Conservation (phyloP, 2,888 invertebrate genomes). For the Capitulum mitella region DNA sequence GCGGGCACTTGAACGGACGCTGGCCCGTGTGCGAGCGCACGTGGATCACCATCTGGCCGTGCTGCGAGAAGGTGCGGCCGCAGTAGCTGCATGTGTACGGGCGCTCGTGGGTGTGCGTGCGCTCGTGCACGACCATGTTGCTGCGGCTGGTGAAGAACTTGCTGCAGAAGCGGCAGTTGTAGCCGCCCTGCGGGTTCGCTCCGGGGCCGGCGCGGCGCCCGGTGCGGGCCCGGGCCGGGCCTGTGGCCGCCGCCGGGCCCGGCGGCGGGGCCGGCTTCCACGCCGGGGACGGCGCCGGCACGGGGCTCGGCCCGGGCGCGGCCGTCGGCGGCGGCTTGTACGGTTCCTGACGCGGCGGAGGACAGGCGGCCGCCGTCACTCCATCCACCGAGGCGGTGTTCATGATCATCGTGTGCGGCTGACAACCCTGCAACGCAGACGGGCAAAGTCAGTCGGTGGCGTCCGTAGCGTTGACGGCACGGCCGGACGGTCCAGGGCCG, state of each 20-base stretch:
- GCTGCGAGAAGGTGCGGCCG: conserved; percentile 35
- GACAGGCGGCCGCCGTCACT: too few species aligned
- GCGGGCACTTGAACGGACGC: conserved; percentile 33
- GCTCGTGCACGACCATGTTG: conserved; percentile 35
- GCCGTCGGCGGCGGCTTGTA: too few species aligned
- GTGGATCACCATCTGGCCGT: conserved; percentile 36
- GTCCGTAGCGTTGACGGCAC: too few species aligned
- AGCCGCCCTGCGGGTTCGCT: not conserved
- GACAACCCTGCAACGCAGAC: not conserved
- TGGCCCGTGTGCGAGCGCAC: conserved; percentile 35
- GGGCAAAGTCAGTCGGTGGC: too few species aligned
- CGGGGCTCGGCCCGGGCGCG: not conserved
- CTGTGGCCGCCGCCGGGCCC: not conserved
- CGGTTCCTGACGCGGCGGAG: too few species aligned
- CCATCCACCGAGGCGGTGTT: not conserved
- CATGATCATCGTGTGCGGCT: not conserved
- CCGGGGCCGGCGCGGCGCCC: not conserved
- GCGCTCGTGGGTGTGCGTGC: conserved; percentile 34
- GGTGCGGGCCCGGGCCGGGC: not conserved
- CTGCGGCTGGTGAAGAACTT: conserved; percentile 35
- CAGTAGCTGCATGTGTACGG: conserved; percentile 35
- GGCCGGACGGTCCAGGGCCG: too few species aligned
- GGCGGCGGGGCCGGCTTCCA: not conserved
- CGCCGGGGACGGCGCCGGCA: not conserved
- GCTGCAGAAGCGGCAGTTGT: conserved; percentile 33